These are phyloP conservation scores for Sepioteuthis lessoniana DNA, from an alignment of 2,888 invertebrate species.

Conservation along the genomic window DNA sequence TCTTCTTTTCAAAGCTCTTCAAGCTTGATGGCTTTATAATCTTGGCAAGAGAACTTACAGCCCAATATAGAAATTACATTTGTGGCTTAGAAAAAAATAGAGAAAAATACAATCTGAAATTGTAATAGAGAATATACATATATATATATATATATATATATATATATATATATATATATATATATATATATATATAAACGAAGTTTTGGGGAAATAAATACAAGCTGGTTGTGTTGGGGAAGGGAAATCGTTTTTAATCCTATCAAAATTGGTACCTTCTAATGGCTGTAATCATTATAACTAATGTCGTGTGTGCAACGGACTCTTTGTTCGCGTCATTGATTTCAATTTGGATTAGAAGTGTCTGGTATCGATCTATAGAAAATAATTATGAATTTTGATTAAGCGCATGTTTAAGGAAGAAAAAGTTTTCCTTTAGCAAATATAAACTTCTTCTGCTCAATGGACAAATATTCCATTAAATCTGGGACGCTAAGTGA, in stretches of 20 bases:
- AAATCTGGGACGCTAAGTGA: not conserved
- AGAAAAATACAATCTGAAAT: not conserved
- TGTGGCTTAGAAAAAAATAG: not conserved
- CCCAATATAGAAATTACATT: not conserved
- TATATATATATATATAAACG: no score
- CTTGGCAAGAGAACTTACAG: constrained; percentile 2
- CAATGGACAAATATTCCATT: not conserved
- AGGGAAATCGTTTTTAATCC: not conserved
- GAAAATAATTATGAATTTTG: not conserved
- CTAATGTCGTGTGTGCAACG: not conserved
- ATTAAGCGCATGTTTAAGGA: not conserved
- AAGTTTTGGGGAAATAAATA: no score
- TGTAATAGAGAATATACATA: not conserved
- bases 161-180: no score
- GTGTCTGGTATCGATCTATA: not conserved
- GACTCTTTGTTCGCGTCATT: not conserved
- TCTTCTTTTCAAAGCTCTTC: not conserved
- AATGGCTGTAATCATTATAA: not conserved
- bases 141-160: no score
- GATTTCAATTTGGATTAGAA: not conserved
- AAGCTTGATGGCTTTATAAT: not conserved
- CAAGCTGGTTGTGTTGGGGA: not conserved
- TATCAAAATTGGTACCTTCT: not conserved
- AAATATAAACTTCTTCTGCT: not conserved
- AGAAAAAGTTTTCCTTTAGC: not conserved